These are phyloP conservation scores for Charina bottae DNA, from an alignment of 2,113 vertebrate species.

Conservation along the genomic window DNA sequence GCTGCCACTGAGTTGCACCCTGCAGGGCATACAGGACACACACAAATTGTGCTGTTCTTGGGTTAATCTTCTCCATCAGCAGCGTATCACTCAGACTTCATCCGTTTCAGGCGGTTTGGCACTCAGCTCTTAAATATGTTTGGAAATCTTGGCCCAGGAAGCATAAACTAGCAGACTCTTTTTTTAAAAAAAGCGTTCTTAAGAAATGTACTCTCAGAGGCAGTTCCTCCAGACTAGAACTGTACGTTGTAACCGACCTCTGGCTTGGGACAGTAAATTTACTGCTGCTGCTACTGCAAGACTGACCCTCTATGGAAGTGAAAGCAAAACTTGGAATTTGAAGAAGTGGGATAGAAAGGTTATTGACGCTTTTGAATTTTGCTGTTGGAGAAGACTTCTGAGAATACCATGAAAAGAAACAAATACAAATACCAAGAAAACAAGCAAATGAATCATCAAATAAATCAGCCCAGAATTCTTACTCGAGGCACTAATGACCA, in stretches of 20 bases:
- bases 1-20: not conserved
- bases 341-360: not conserved
- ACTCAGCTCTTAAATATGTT: not conserved
- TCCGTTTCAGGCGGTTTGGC: not conserved
- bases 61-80: not conserved
- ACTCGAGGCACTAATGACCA: not conserved
- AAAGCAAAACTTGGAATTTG: not conserved
- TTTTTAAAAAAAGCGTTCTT: not conserved
- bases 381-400: not conserved
- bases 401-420: not conserved
- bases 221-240: not conserved
- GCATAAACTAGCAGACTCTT: not conserved
- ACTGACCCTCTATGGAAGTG: not conserved
- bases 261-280: not conserved
- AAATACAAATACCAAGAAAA: not conserved
- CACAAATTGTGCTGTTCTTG: not conserved
- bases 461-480: not conserved
- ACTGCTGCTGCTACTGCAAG: not conserved
- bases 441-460: not conserved
- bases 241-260: not conserved
- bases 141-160: slow-evolving; percentile 2
- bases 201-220: not conserved
- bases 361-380: not conserved
- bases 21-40: not conserved
- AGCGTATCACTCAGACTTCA: not conserved